Evolutionary conservation across 1,140 invertebrate genomes (phyloP).

Genomic region (Pseudomyrmex sp.): DNA sequence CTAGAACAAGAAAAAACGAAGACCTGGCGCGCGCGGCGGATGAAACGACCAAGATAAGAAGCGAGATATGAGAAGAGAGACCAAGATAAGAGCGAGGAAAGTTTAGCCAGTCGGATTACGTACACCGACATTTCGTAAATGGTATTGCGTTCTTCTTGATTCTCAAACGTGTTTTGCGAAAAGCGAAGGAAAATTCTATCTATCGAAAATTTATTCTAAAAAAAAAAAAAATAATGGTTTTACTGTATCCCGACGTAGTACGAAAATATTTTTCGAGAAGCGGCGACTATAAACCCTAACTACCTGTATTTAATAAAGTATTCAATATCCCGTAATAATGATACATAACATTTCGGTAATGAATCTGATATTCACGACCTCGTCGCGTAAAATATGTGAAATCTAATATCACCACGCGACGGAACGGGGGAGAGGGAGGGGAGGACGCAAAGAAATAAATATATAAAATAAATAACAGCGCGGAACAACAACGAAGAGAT

Average conservation of each 20-base stretch:
- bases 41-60: slow-evolving; percentile 39
- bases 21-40: slow-evolving; percentile 53
- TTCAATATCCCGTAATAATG: too few relatives aligned
- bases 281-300: too few relatives aligned
- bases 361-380: too few relatives aligned
- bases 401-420: too few relatives aligned
- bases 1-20: slow-evolving; percentile 41
- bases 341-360: too few relatives aligned
- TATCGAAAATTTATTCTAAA: slow-evolving; percentile 26
- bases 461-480: background rate
- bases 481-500: background rate
- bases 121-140: slow-evolving; percentile 19
- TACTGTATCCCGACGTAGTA: too few relatives aligned
- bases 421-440: too few relatives aligned
- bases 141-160: background rate
- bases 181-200: slow-evolving; percentile 47
- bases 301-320: too few relatives aligned
- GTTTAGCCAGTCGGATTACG: background rate
- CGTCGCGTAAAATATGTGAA: too few relatives aligned
- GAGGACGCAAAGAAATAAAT: background rate
- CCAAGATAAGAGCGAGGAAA: slow-evolving; percentile 13
- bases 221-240: too few relatives aligned
- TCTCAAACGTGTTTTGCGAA: slow-evolving; percentile 12
- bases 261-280: too few relatives aligned
- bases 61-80: slow-evolving; percentile 20